A percentile compares a stretch with the other conserved stretches of the same genome.
Evolutionary conservation across 2,888 invertebrate genomes (phyloP).

Genomic region (Sympetrum striolatum): DNA sequence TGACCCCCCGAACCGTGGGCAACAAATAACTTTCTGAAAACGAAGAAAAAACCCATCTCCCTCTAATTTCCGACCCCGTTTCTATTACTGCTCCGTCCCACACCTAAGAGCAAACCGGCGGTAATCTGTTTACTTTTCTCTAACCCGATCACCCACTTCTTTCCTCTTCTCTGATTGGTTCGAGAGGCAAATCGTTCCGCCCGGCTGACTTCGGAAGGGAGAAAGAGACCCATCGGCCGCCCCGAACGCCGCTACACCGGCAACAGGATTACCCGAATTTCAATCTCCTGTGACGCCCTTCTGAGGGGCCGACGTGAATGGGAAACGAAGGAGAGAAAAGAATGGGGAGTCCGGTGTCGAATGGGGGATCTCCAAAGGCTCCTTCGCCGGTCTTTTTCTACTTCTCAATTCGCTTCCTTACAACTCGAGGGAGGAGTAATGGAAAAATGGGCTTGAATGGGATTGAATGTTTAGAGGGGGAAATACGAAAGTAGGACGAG

Average conservation of each 20-base stretch:
- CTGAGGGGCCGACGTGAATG: not conserved
- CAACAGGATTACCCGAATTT: not conserved
- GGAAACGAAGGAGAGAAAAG: not conserved
- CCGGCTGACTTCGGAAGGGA: not conserved
- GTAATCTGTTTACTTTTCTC: constrained; percentile 29
- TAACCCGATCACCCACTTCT: not conserved
- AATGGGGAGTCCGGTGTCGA: too few species aligned
- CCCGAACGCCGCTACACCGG: not conserved
- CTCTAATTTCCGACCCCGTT: not conserved
- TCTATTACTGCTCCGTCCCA: not conserved
- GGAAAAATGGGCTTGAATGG: not conserved
- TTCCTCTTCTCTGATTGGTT: not conserved
- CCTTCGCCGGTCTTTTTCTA: too few species aligned
- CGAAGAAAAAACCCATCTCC: not conserved
- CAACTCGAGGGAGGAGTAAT: not conserved
- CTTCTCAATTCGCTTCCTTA: not conserved
- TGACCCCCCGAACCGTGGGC: not conserved
- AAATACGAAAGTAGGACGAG: too few species aligned
- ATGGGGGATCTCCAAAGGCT: too few species aligned
- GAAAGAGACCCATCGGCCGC: not conserved
- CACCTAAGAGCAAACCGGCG: not conserved
- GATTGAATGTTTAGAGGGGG: not conserved
- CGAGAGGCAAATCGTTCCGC: not conserved
- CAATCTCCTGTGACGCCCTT: not conserved
- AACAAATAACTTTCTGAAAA: not conserved